phyloP scores from a whole-genome alignment of 2,888 invertebrate species.

The Iselma pallidipennis region DNA sequence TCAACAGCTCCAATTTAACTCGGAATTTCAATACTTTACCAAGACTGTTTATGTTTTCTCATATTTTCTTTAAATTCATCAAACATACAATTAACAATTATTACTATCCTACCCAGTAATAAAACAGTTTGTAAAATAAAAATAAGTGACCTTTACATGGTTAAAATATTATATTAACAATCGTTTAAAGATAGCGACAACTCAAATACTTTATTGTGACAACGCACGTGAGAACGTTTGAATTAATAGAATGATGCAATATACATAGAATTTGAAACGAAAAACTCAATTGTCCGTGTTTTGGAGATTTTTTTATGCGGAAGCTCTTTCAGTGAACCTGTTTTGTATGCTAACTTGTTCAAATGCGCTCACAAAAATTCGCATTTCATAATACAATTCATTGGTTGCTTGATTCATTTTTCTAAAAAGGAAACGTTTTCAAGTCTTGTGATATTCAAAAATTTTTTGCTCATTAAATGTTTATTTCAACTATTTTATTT shows the following conservation, averaged over 20 bases:
- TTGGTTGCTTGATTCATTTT: not conserved
- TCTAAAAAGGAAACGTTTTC: not conserved
- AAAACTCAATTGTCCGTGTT: not conserved
- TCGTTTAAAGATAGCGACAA: not conserved
- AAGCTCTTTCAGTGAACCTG: not conserved
- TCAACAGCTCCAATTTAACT: conserved; percentile 3
- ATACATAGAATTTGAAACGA: not conserved
- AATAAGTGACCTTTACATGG: no score
- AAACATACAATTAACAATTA: not conserved
- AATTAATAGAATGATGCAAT: not conserved
- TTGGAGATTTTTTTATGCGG: not conserved
- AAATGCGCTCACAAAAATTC: not conserved
- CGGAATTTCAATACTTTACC: not conserved
- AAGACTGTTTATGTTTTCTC: no score
- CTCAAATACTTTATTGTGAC: not conserved
- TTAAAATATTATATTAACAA: no score
- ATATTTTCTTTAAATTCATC: not conserved
- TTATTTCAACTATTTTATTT: no score
- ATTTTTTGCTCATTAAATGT: not conserved
- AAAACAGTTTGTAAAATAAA: no score
- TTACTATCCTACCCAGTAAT: no score
- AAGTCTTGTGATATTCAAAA: not conserved
- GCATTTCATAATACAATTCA: not conserved
- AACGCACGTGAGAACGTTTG: not conserved
- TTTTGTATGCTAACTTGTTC: not conserved